Evolutionary conservation across 2,113 vertebrate species (phyloP).

Genomic region (Anoplopoma fimbria): DNA sequence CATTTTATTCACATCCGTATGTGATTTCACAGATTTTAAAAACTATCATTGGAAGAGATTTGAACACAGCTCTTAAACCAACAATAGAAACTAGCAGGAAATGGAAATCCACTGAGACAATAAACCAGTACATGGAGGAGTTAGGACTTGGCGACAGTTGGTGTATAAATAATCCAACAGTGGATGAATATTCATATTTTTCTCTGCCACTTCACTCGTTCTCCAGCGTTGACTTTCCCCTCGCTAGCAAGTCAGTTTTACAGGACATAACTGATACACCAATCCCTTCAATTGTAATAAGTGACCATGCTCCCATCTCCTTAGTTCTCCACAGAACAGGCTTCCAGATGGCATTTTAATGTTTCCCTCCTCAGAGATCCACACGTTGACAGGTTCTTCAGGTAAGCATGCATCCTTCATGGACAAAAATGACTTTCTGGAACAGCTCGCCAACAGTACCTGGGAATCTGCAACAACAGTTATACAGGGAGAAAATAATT

Average conservation of each 20-base stretch:
- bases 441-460: constrained; percentile 1
- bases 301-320: constrained; percentile 3
- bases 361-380: constrained; percentile 23
- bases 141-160: constrained; percentile 15
- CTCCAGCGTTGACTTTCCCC: constrained; percentile 1
- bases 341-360: constrained; percentile 24
- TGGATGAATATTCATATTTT: constrained; percentile 35
- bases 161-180: constrained; percentile 15
- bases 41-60: not conserved
- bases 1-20: not conserved
- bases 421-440: not conserved
- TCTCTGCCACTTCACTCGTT: constrained; percentile 1
- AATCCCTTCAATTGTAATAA: constrained; percentile 38
- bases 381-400: constrained; percentile 21
- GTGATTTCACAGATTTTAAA: not conserved
- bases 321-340: constrained; percentile 11
- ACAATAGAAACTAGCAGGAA: not conserved
- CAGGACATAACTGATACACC: constrained; percentile 16
- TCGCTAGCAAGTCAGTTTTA: constrained; percentile 10
- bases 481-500: not conserved
- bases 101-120: not conserved
- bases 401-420: constrained; percentile 15
- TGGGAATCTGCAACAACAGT: not conserved
- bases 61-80: not conserved
- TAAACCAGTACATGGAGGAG: not conserved